phyloP scores from a whole-genome alignment of 2,888 invertebrate species.

The Aethes cnicana region DNA sequence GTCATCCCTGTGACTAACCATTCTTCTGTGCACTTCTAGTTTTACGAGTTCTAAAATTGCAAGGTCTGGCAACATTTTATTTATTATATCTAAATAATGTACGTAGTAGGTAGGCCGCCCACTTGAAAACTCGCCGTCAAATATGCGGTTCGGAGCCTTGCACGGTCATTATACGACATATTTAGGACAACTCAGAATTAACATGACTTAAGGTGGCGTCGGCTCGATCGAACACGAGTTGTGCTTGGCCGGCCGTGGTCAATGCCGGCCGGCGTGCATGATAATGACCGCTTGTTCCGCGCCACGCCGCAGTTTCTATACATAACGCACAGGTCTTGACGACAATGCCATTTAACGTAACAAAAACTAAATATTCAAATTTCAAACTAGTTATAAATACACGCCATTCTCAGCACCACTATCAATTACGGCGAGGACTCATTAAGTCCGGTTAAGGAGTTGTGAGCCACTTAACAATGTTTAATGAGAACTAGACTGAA shows the following conservation, averaged over 20 bases:
- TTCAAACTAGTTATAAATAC: constrained; percentile 11
- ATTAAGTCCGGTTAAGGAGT: constrained; percentile 1
- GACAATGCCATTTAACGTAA: constrained; percentile 40
- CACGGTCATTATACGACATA: constrained; percentile 51
- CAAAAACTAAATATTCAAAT: constrained; percentile 22
- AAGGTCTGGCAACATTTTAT: neutral
- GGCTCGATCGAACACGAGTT: constrained; percentile 41
- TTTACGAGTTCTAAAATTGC: constrained; percentile 14
- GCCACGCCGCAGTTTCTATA: constrained; percentile 43
- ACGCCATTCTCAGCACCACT: neutral
- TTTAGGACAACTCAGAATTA: constrained; percentile 61
- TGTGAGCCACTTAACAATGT: neutral
- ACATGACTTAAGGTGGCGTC: constrained; percentile 59
- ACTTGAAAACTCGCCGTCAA: constrained; percentile 44
- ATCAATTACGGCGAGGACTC: constrained; percentile 10
- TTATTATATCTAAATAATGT: constrained; percentile 4
- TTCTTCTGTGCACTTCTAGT: constrained; percentile 63
- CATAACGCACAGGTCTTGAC: constrained; percentile 30
- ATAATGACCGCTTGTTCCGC: constrained; percentile 57
- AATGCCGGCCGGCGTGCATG: constrained; percentile 62
- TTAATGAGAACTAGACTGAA: neutral
- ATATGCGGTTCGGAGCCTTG: constrained; percentile 63
- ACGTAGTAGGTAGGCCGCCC: constrained; percentile 26
- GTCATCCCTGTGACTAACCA: constrained; percentile 78
- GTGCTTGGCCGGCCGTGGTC: constrained; percentile 56